Conservation (phyloP, 2,797 vertebrate species). For the Pipistrellus pipistrellus region DNA sequence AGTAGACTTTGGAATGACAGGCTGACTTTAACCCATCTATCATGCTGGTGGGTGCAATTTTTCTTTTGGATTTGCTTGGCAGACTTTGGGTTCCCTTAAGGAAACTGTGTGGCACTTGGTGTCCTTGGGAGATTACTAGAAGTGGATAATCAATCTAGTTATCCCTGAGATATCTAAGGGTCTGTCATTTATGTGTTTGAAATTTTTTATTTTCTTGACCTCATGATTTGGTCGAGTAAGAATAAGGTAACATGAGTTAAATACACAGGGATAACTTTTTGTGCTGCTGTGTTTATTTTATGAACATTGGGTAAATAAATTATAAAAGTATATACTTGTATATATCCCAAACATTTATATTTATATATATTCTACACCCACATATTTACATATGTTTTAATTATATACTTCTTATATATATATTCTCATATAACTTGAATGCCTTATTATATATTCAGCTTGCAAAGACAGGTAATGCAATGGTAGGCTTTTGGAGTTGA, state of each 20-base stretch:
- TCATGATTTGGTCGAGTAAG: conserved; percentile 21
- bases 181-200: conserved; percentile 30
- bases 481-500: background rate
- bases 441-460: background rate
- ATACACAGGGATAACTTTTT: background rate
- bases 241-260: conserved; percentile 16
- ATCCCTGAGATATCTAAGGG: conserved; percentile 30
- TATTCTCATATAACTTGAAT: background rate
- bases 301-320: background rate
- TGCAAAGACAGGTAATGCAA: background rate
- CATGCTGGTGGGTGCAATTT: conserved; percentile 56
- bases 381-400: background rate
- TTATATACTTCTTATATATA: background rate
- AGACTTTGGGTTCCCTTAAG: conserved; percentile 57
- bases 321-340: background rate
- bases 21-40: conserved; percentile 47
- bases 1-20: conserved; percentile 35
- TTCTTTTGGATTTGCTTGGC: conserved; percentile 57
- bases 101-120: conserved; percentile 37
- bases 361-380: background rate
- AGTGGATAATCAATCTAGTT: conserved; percentile 14
- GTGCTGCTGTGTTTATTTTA: background rate
- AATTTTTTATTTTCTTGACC: conserved; percentile 42
- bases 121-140: conserved; percentile 55
- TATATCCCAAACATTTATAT: background rate